Evolutionary conservation across 2,797 vertebrate genomes (phyloP), one percentile per base, ranked within the genome.

Genomic region (Acipenser transmontanus): DNA sequence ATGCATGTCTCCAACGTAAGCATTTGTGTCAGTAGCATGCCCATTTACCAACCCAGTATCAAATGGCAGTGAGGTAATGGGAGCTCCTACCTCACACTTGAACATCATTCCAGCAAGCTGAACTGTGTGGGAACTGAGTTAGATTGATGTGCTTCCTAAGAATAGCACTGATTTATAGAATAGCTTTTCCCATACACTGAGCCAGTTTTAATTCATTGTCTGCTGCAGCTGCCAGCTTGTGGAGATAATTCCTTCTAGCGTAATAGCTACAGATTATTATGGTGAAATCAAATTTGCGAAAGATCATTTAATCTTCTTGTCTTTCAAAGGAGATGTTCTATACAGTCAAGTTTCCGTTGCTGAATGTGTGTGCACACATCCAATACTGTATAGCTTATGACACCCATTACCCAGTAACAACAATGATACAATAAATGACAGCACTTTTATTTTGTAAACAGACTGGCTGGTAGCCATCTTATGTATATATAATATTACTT

Each of bases 141-240:
- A 85, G 86, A 87, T 88, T 83, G 81, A 91, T 90, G 81, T 83
- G 79, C 77, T 84, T 81, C 82, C 86, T 82, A 89, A 87, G 86
- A 91, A 92, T 88, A 91, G 88, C 80, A 75, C 81, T 87, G 89
- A 88, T 92, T 34, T 89, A 86, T 82, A 82, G 84, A 84, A 84
- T 84, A 86, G 85, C 85, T 88, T 87, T 88, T 87, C 83, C 84
- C 85, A 84, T 85, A 84, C 84, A 89, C 81, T 84, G 85, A 88
- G 82, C 86, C 88, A 89, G 91, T 91, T 91, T 91, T 91, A 91
- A 91, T 90, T 91, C 87, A 81, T 84, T 89, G 85, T 83, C 87
- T 88, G 84, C 81, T 86, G 82, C 88, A 89, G 87, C 88, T 88
- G 88, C 83, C 85, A 86, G 87, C 84, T 83, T 84, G 79, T 52